phyloP scores from a whole-genome alignment of 2,797 vertebrate species.

The Artibeus lituratus region DNA sequence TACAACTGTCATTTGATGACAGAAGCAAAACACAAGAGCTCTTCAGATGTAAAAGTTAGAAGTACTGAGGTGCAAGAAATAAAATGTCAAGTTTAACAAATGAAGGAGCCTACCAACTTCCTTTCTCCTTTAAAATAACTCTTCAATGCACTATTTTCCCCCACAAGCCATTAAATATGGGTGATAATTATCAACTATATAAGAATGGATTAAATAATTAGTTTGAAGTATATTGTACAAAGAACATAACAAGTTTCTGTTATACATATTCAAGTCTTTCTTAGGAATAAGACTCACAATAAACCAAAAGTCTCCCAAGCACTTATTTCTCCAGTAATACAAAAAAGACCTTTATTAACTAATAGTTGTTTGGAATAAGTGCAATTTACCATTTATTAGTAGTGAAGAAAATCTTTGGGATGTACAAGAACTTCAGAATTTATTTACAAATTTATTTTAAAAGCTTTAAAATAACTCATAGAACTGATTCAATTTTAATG shows the following conservation, averaged over 20 bases:
- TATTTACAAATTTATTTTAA: not conserved
- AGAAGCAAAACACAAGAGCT: not conserved
- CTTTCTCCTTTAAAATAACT: conserved; percentile 22
- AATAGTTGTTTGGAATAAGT: not conserved
- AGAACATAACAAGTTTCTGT: not conserved
- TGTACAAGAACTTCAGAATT: not conserved
- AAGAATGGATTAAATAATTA: not conserved
- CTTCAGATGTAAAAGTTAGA: not conserved
- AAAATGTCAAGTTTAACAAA: not conserved
- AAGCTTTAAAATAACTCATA: not conserved
- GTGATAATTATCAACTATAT: not conserved
- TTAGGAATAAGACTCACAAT: not conserved
- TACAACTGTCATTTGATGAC: not conserved
- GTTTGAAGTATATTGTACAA: not conserved
- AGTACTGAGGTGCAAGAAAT: not conserved
- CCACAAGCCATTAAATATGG: not conserved
- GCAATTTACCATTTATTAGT: not conserved
- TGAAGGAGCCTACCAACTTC: not conserved
- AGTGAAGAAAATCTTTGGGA: not conserved
- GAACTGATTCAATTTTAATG: not conserved
- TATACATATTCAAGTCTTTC: not conserved
- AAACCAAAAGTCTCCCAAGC: not conserved
- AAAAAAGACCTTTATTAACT: not conserved
- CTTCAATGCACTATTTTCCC: not conserved
- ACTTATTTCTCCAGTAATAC: not conserved